Conservation (phyloP, 2,113 vertebrate species). For the Apodemus sylvaticus region DNA sequence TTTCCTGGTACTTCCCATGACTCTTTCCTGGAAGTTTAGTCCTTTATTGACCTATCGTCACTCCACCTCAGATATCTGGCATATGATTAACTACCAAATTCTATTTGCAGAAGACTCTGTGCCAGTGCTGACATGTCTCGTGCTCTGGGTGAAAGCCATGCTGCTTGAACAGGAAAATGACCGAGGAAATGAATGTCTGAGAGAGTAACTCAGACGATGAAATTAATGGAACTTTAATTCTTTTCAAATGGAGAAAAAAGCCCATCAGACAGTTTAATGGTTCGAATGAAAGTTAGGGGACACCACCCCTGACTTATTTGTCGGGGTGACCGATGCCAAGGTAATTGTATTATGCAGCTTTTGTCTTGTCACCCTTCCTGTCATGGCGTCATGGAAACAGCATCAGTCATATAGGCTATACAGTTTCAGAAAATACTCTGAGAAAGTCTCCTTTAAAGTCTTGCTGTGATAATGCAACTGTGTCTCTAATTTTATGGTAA, state of each 20-base stretch:
- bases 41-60: background rate
- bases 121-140: background rate
- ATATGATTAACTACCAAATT: constrained; percentile 1
- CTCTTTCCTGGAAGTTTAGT: background rate
- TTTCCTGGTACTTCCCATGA: background rate
- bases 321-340: background rate
- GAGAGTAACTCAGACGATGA: constrained; percentile 39
- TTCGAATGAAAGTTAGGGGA: constrained; percentile 41
- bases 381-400: background rate
- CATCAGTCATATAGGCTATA: background rate
- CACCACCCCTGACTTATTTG: background rate
- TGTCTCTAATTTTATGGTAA: background rate
- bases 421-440: background rate
- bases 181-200: constrained; percentile 37
- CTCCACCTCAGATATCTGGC: constrained; percentile 22
- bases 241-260: constrained; percentile 60
- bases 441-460: background rate
- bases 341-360: background rate
- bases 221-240: constrained; percentile 60
- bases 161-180: constrained; percentile 41
- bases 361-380: background rate
- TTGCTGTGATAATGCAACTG: background rate
- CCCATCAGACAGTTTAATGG: constrained; percentile 48
- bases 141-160: constrained; percentile 2
- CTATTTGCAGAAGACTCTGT: background rate